Evolutionary conservation across 2,888 invertebrate species (phyloP).

Genomic region (Caenorhabditis sp.): DNA sequence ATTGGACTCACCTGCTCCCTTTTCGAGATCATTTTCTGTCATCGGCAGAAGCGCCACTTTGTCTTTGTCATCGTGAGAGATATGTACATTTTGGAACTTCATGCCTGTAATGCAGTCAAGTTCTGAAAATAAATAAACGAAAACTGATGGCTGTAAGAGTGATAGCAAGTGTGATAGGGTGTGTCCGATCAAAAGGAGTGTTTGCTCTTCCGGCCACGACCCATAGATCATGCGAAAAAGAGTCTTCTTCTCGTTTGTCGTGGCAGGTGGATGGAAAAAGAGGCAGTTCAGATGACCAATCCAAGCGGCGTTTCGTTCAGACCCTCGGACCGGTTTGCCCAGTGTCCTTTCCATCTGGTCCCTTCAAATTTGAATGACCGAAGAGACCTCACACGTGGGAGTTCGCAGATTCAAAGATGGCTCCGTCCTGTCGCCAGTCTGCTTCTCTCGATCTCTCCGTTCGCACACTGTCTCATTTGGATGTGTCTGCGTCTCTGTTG

Average conservation of each 20-base stretch:
- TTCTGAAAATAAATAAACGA: background rate
- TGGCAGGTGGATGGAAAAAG: too few relatives aligned
- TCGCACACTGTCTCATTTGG: background rate
- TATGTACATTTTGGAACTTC: slow-evolving; percentile 47
- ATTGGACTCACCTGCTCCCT: slow-evolving; percentile 24
- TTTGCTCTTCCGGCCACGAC: background rate
- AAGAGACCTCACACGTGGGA: background rate
- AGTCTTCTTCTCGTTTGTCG: too few relatives aligned
- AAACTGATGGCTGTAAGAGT: background rate
- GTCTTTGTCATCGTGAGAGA: slow-evolving; percentile 28
- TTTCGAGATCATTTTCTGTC: slow-evolving; percentile 19
- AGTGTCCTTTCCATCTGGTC: background rate
- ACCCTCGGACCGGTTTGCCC: too few relatives aligned
- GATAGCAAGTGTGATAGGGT: slow-evolving; percentile 8
- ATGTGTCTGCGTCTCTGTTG: slow-evolving; percentile 13
- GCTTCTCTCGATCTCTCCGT: slow-evolving; percentile 17
- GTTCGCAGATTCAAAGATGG: slow-evolving; percentile 11
- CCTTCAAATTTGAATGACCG: background rate
- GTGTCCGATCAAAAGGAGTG: slow-evolving; percentile 1
- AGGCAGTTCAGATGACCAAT: too few relatives aligned
- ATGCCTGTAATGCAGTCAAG: slow-evolving; percentile 27
- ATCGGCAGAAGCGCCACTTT: slow-evolving; percentile 25
- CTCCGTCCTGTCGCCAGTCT: slow-evolving; percentile 34
- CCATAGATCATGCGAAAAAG: slow-evolving; percentile 1
- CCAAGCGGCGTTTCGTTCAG: too few relatives aligned